Conservation (phyloP, 2,113 vertebrate genomes). For the Neodon shergylaensis region DNA sequence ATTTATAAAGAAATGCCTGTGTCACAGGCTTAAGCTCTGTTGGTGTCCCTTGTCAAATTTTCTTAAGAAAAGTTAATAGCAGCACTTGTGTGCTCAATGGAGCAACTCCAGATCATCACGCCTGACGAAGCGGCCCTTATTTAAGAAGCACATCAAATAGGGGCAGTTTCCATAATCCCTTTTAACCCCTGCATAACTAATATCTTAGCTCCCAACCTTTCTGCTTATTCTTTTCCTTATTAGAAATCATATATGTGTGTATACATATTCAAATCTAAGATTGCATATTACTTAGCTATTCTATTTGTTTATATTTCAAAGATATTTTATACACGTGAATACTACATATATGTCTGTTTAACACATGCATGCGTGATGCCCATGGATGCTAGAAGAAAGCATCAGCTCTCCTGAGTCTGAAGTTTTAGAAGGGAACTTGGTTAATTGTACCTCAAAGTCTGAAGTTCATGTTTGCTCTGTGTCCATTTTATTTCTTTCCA, state of each 20-base stretch:
- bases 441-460: not conserved
- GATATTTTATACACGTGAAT: not conserved
- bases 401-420: not conserved
- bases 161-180: not conserved
- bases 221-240: constrained; percentile 28
- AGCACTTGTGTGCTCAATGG: not conserved
- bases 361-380: not conserved
- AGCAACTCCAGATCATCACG: constrained; percentile 18
- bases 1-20: constrained; percentile 12
- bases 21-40: not conserved
- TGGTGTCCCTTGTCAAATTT: constrained; percentile 23
- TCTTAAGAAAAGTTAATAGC: constrained; percentile 53
- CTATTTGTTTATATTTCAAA: not conserved
- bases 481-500: not conserved
- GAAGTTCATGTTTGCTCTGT: not conserved
- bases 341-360: not conserved
- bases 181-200: not conserved
- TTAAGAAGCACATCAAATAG: not conserved
- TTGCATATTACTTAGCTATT: not conserved
- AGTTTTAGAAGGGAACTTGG: not conserved
- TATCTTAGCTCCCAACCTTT: not conserved
- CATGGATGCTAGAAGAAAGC: not conserved
- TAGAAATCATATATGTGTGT: not conserved
- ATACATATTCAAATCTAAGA: not conserved
- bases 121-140: not conserved